These are phyloP conservation scores for Lutjanus erythropterus DNA, from an alignment of 2,113 vertebrate species.

Conservation along the genomic window DNA sequence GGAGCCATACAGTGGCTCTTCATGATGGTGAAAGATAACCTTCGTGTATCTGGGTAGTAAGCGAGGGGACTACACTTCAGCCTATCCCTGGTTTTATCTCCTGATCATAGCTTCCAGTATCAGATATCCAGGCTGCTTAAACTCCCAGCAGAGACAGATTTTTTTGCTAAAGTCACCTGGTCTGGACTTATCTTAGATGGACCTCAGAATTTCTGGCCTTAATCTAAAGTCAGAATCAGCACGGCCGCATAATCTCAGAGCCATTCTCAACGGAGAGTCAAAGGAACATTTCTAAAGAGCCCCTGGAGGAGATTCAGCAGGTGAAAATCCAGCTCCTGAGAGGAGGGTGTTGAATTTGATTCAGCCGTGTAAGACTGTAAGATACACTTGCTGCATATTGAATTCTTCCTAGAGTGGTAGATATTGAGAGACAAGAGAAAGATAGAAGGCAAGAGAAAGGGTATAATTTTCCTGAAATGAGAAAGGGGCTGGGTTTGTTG, in stretches of 20 bases:
- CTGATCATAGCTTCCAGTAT: constrained; percentile 69
- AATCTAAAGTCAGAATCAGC: constrained; percentile 76
- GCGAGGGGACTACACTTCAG: constrained; percentile 58
- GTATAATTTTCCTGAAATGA: constrained; percentile 49
- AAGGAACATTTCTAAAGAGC: constrained; percentile 29
- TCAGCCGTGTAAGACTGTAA: constrained; percentile 22
- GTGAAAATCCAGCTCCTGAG: constrained; percentile 53
- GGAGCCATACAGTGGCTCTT: constrained; percentile 37
- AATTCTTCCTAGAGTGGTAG: constrained; percentile 30
- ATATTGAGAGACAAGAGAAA: constrained; percentile 19
- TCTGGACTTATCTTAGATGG: constrained; percentile 72
- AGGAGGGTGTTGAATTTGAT: constrained; percentile 40
- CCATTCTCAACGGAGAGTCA: constrained; percentile 28
- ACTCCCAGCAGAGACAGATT: constrained; percentile 66
- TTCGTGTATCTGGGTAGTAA: constrained; percentile 49
- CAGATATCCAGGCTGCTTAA: constrained; percentile 69
- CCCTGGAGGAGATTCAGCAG: constrained; percentile 47
- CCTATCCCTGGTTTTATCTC: constrained; percentile 51
- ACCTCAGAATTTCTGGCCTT: constrained; percentile 66
- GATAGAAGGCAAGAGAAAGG: constrained; percentile 22
- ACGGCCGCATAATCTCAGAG: constrained; percentile 48
- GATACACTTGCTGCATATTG: constrained; percentile 30
- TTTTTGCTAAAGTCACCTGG: constrained; percentile 65
- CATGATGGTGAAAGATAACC: constrained; percentile 66
- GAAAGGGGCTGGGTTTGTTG: constrained; percentile 52